These are phyloP conservation scores for Marronus borbonicus DNA, from an alignment of 2,888 invertebrate genomes.

Conservation along the genomic window DNA sequence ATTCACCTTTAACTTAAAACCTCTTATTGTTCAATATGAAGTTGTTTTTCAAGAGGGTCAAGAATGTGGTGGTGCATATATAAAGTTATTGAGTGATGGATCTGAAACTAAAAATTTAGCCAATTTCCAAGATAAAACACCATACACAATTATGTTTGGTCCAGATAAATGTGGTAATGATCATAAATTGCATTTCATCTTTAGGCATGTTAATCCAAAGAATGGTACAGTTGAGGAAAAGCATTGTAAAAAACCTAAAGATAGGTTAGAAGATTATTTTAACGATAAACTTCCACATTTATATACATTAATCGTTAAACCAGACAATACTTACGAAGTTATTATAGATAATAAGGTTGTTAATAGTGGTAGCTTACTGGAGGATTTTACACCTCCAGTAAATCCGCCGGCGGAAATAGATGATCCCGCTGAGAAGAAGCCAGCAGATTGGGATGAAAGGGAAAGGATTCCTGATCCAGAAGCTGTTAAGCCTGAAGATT, in stretches of 20 bases:
- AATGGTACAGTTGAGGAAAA: slow-evolving; percentile 94
- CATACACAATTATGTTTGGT: slow-evolving; percentile 99
- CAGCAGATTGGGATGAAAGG: slow-evolving; percentile 97
- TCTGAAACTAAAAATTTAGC: slow-evolving; percentile 81
- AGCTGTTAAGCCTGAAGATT: slow-evolving; percentile 94
- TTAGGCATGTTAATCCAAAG: slow-evolving; percentile 94
- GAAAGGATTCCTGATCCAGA: slow-evolving; percentile 89
- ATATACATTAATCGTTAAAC: slow-evolving; percentile 83
- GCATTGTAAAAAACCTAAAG: slow-evolving; percentile 93
- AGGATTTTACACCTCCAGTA: slow-evolving; percentile 93
- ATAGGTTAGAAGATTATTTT: slow-evolving; percentile 87
- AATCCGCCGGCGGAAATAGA: slow-evolving; percentile 96
- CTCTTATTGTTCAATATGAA: slow-evolving; percentile 94
- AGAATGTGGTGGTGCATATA: slow-evolving; percentile 98
- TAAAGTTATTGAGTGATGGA: slow-evolving; percentile 90
- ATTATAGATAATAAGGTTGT: slow-evolving; percentile 87
- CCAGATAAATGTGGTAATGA: slow-evolving; percentile 99
- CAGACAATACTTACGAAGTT: slow-evolving; percentile 87
- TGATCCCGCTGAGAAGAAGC: slow-evolving; percentile 89
- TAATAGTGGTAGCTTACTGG: slow-evolving; percentile 89
- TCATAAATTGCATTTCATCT: slow-evolving; percentile 93
- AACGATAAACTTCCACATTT: slow-evolving; percentile 95
- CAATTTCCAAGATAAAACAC: slow-evolving; percentile 92
- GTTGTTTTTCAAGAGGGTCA: slow-evolving; percentile 90
- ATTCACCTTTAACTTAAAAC: slow-evolving; percentile 88